Base-by-base conservation (phyloP, 2,797 vertebrate genomes). In the Syngnathus acus region DNA sequence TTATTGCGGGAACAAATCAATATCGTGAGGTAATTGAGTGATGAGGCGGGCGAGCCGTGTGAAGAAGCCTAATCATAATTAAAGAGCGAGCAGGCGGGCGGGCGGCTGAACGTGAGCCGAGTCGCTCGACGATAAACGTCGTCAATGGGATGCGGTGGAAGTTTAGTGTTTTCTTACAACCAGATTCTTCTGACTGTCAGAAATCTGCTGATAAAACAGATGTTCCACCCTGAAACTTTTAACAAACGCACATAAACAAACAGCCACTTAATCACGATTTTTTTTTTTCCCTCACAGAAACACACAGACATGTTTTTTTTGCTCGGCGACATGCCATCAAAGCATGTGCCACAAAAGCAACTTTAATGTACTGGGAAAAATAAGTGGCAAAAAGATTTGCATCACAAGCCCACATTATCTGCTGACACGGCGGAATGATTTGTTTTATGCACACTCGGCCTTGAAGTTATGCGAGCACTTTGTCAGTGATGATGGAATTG, bases 401-500 rank as follows among this genome's bases (percentile, higher is more conserved):
- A 90, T 90, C 89, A 89, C 84, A 84, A 87, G 74, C 77, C 81
- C 86, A 85, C 84, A 86, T 89, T 90, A 90, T 88, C 80, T 92
- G 91, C 90, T 92, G 92, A 92, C 90, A 86, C 87, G 75, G 83
- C 79, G 84, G 87, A 89, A 90, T 88, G 84, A 89, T 91, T 92
- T 92, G 90, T 92, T 90, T 92, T 90, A 91, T 89, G 89, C 88
- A 88, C 83, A 80, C 84, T 82, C 83, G 86, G 86, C 84, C 86
- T 89, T 90, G 87, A 91, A 88, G 90, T 91, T 90, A 81, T 57
- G 85, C 87, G 63, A 86, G 88, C 89, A 88, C 86, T 79, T 88
- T 92, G 90, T 91, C 90, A 91, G 86, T 83, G 89, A 90, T 87
- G 90, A 92, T 92, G 92, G 89, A 89, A 91, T 90, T 89, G 87